Percentiles rank a stretch among this genome's conserved stretches.
These are phyloP conservation scores for Pseudomyrmex flavicornis DNA, from an alignment of 1,140 invertebrate species.

Conservation along the genomic window DNA sequence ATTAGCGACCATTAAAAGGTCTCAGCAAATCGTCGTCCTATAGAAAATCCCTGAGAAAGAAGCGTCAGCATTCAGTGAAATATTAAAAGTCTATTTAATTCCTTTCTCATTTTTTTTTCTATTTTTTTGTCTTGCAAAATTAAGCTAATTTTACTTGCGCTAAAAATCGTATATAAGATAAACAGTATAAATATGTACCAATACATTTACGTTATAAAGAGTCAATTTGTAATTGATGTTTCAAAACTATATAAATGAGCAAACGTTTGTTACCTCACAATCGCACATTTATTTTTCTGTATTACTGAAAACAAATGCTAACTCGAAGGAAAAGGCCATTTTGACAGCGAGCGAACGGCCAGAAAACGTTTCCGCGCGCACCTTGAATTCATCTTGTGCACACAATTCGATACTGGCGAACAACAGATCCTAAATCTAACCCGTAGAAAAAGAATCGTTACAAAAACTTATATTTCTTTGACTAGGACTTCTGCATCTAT, in stretches of 20 bases:
- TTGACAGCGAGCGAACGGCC: no score
- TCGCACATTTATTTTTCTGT: slow-evolving; percentile 20
- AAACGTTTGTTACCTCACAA: slow-evolving; percentile 41
- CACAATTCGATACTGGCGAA: no score
- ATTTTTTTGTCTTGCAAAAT: neutral
- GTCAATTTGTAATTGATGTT: slow-evolving; percentile 15
- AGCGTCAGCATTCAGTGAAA: slow-evolving; percentile 59
- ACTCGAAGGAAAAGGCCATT: no score
- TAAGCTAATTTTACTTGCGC: slow-evolving; percentile 35
- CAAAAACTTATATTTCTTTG: no score
- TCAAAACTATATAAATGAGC: slow-evolving; percentile 29
- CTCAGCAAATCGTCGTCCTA: slow-evolving; percentile 37
- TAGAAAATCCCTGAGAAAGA: slow-evolving; percentile 70
- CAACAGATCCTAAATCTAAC: no score
- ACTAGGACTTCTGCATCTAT: no score
- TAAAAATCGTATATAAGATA: slow-evolving; percentile 1
- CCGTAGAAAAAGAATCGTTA: no score
- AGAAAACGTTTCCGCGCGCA: no score
- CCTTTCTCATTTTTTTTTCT: neutral
- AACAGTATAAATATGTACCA: neutral
- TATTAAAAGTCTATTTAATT: slow-evolving; percentile 29
- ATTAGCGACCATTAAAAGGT: slow-evolving; percentile 18
- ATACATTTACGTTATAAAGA: no score
- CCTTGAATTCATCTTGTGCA: no score
- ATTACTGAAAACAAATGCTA: neutral